phyloP scores from a whole-genome alignment of 2,797 vertebrate genomes.

The Scyliorhinus canicula region DNA sequence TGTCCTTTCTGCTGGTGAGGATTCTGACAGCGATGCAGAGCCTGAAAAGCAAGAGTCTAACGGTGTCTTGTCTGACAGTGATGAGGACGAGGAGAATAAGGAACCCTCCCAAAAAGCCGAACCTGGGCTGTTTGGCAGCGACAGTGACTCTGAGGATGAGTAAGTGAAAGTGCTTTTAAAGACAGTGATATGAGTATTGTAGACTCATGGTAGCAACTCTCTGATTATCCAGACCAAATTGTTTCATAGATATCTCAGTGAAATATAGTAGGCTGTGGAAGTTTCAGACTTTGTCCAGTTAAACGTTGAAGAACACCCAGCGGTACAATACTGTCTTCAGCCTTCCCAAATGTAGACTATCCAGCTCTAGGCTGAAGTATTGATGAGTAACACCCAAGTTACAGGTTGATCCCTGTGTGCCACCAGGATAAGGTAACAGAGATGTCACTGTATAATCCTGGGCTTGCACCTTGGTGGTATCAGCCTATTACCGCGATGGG shows the following conservation, averaged over 20 bases:
- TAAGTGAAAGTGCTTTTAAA: constrained; percentile 59
- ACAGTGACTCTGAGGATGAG: constrained; percentile 94
- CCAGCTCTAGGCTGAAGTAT: background rate
- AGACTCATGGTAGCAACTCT: background rate
- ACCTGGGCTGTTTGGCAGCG: constrained; percentile 88
- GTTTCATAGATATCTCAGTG: background rate
- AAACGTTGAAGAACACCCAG: background rate
- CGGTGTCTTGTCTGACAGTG: constrained; percentile 75
- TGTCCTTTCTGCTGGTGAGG: constrained; percentile 54
- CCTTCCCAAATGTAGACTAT: background rate
- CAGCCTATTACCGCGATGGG: no score
- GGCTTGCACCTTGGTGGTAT: background rate
- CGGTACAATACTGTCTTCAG: background rate
- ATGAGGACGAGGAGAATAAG: constrained; percentile 66
- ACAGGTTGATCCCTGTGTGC: background rate
- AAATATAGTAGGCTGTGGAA: background rate
- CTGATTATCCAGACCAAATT: background rate
- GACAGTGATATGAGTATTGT: background rate
- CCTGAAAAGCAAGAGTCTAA: constrained; percentile 69
- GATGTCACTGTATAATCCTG: background rate
- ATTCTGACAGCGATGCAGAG: constrained; percentile 73
- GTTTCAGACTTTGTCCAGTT: background rate
- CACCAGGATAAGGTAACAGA: background rate
- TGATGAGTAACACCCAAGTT: background rate
- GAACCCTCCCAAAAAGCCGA: constrained; percentile 67